Evolutionary conservation across 2,888 invertebrate species (phyloP).

Genomic region (Synanthedon tipuliformis): DNA sequence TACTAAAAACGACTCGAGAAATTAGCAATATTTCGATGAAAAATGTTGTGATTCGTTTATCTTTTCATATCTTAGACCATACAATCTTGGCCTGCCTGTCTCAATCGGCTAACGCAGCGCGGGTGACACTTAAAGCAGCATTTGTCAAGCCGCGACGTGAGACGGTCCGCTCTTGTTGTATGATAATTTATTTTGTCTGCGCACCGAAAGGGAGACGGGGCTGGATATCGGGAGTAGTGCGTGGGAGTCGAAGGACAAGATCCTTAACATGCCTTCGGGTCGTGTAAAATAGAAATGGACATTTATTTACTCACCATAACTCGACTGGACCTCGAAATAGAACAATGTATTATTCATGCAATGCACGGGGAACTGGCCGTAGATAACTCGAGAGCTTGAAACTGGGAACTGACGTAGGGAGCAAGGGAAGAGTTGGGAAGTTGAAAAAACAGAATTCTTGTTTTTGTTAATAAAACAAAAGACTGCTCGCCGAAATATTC

Average conservation of each 20-base stretch:
- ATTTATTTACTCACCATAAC: background rate
- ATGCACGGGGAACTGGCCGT: too few relatives aligned
- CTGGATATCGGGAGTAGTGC: background rate
- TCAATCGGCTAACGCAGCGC: slow-evolving; percentile 14
- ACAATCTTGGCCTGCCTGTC: slow-evolving; percentile 3
- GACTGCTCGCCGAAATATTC: too few relatives aligned
- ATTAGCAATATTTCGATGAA: too few relatives aligned
- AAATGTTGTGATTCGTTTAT: background rate
- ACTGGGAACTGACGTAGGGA: too few relatives aligned
- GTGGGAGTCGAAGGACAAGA: slow-evolving; percentile 3
- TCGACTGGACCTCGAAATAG: background rate
- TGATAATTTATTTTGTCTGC: slow-evolving; percentile 19
- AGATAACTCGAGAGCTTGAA: too few relatives aligned
- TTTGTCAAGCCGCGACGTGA: slow-evolving; percentile 21
- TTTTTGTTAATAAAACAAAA: too few relatives aligned
- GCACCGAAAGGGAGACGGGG: slow-evolving; percentile 1
- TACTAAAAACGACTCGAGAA: too few relatives aligned
- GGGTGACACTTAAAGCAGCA: slow-evolving; percentile 19
- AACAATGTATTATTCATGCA: background rate
- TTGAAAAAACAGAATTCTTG: too few relatives aligned
- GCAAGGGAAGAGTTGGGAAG: too few relatives aligned
- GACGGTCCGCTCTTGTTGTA: slow-evolving; percentile 11
- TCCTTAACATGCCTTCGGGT: background rate
- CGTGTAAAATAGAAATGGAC: background rate
- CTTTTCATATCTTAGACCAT: background rate